phyloP scores from a whole-genome alignment of 1,140 invertebrate genomes.

The Melipona quadrifasciata region DNA sequence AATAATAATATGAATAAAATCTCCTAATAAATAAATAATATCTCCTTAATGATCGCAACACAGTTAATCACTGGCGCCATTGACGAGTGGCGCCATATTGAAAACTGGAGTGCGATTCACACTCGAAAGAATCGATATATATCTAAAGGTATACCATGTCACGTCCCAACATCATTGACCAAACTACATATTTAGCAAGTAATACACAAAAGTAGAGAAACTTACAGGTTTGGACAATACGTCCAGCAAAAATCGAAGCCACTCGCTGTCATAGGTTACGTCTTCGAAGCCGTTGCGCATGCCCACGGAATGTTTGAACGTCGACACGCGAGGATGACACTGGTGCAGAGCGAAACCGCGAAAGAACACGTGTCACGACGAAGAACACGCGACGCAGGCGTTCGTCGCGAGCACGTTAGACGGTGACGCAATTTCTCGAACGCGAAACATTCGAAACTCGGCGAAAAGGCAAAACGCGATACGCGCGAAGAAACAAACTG shows the following conservation, averaged over 20 bases:
- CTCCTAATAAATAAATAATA: too few species aligned
- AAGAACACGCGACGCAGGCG: too few species aligned
- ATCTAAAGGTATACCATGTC: background rate
- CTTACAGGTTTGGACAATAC: constrained; percentile 15
- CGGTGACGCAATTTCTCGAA: background rate
- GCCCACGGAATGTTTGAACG: constrained; percentile 28
- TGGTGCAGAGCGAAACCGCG: background rate
- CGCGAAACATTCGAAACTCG: constrained; percentile 8
- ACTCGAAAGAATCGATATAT: background rate
- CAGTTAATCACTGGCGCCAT: too few species aligned
- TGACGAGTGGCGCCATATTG: background rate
- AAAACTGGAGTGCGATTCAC: background rate
- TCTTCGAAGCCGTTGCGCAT: constrained; percentile 46
- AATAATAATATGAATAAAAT: too few species aligned
- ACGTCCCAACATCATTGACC: background rate
- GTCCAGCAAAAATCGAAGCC: constrained; percentile 14
- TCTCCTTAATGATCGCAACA: too few species aligned
- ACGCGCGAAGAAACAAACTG: constrained; percentile 27
- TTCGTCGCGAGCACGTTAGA: background rate
- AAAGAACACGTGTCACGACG: background rate
- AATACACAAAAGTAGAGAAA: background rate
- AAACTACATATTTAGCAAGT: background rate
- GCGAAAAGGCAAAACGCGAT: constrained; percentile 19
- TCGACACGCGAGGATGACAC: background rate
- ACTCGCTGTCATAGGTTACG: constrained; percentile 2